Evolutionary conservation across 2,888 invertebrate genomes (phyloP), one percentile per base, ranked within the genome.

Genomic region (Conops quadrifasciatus): DNA sequence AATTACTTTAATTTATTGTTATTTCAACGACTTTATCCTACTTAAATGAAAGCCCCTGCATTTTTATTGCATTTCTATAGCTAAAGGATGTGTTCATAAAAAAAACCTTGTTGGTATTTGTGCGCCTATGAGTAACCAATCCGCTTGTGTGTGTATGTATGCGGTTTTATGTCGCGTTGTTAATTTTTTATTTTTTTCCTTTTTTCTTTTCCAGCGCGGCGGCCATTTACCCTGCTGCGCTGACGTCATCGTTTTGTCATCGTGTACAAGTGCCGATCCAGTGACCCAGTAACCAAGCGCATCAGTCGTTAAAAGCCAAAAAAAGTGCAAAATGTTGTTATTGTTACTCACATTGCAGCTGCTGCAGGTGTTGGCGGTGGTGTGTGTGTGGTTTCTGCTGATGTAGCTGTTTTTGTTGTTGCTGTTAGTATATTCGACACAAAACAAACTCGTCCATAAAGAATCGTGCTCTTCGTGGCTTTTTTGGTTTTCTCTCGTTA

Each of bases 191-290:
- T 9, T 36, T 7, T 36, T 9, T 36, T 36, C 36, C 36, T 36
- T 36, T 36, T 36, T 36, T 36, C 36, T 36, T 36, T 9, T 43
- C 72, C 49, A 49, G 73, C 74, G 72, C 75, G 65, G 77, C 77
- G 79, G 78, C 77, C 79, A 77, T 79, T 80, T 80, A 80, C 80
- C 79, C 75, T 77, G 75, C 72, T 79, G 79, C 77, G 75, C 72
- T 79, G 79, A 80, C 79, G 80, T 80, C 80, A 80, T 77, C 60
- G 76, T 77, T 77, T 70, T 72, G 74, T 75, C 74, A 74, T 13
- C 65, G 51, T 21, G 16, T 24, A 15, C 16, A 19, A 43, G 36
- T 43, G 9, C 16, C 76, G 76, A 73, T 74, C 79, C 74, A 78
- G 76, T 78, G 75, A 79, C 79, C 78, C 72, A 78, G 62, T 68